These are phyloP conservation scores for Lemur catta DNA, from an alignment of 2,797 vertebrate genomes.

Conservation along the genomic window DNA sequence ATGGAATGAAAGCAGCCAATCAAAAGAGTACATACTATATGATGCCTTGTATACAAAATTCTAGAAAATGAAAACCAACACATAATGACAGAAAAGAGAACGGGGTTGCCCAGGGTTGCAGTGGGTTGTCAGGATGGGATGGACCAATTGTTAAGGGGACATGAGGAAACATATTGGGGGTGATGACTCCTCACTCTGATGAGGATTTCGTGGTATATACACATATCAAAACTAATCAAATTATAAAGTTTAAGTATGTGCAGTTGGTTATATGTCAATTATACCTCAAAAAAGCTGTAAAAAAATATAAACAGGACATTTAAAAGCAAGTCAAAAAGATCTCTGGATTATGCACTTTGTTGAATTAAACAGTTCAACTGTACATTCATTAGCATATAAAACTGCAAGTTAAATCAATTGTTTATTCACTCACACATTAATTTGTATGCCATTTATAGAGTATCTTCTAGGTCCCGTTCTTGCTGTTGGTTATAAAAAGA, in stretches of 20 bases:
- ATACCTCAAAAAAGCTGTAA: not conserved
- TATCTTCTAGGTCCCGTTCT: not conserved
- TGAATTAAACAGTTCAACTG: conserved; percentile 17
- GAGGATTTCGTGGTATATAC: not conserved
- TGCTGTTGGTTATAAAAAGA: conserved; percentile 3
- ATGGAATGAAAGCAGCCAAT: not conserved
- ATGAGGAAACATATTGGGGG: not conserved
- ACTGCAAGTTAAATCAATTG: not conserved
- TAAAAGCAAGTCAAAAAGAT: conserved; percentile 33
- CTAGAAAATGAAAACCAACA: not conserved
- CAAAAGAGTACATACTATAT: not conserved
- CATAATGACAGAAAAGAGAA: not conserved
- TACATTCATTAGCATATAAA: not conserved
- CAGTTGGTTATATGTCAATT: not conserved
- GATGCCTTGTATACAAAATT: not conserved
- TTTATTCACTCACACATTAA: not conserved
- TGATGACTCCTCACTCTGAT: not conserved
- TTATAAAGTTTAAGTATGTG: not conserved
- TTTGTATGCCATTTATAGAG: not conserved
- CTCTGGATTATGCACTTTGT: conserved; percentile 4
- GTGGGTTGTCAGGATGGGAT: not conserved
- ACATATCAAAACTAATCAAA: not conserved
- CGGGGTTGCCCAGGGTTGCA: not conserved
- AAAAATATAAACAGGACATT: not conserved
- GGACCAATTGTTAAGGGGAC: not conserved